phyloP scores from a whole-genome alignment of 2,888 invertebrate species.

The Thumatha senex region DNA sequence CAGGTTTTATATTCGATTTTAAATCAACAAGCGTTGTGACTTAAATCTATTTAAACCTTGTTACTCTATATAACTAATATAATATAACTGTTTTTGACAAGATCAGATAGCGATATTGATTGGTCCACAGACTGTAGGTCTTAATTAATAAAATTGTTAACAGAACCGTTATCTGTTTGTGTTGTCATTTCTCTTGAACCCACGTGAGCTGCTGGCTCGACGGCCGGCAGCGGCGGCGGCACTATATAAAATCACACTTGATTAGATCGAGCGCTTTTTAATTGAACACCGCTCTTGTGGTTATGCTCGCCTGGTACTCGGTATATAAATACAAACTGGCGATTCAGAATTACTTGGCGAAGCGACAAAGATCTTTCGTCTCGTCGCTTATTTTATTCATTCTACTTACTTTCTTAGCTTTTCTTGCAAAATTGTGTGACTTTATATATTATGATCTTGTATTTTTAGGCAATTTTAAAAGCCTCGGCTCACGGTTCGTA shows the following conservation, averaged over 20 bases:
- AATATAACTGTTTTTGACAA: slow-evolving; percentile 48
- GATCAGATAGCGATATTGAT: slow-evolving; percentile 51
- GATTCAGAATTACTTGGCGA: slow-evolving; percentile 28
- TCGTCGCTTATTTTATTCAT: no score
- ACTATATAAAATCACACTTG: slow-evolving; percentile 76
- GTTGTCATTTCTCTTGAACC: slow-evolving; percentile 36
- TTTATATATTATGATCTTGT: no score
- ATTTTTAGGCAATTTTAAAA: no score
- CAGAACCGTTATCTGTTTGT: slow-evolving; percentile 52
- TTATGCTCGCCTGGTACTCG: slow-evolving; percentile 66
- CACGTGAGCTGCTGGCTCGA: slow-evolving; percentile 41
- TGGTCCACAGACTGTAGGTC: slow-evolving; percentile 33
- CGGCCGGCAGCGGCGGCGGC: slow-evolving; percentile 56
- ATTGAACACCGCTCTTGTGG: slow-evolving; percentile 65
- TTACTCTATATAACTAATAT: background rate
- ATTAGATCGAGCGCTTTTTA: slow-evolving; percentile 71
- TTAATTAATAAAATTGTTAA: slow-evolving; percentile 52
- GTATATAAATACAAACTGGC: slow-evolving; percentile 35
- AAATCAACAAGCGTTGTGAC: no score
- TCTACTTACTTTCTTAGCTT: no score
- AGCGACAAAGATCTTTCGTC: slow-evolving; percentile 34
- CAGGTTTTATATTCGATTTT: slow-evolving; percentile 36
- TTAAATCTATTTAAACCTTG: background rate
- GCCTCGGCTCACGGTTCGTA: no score
- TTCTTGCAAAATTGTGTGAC: no score